Evolutionary conservation across 2,888 invertebrate genomes (phyloP), one percentile per base, ranked within the genome.

Genomic region (Helobdella robusta): DNA sequence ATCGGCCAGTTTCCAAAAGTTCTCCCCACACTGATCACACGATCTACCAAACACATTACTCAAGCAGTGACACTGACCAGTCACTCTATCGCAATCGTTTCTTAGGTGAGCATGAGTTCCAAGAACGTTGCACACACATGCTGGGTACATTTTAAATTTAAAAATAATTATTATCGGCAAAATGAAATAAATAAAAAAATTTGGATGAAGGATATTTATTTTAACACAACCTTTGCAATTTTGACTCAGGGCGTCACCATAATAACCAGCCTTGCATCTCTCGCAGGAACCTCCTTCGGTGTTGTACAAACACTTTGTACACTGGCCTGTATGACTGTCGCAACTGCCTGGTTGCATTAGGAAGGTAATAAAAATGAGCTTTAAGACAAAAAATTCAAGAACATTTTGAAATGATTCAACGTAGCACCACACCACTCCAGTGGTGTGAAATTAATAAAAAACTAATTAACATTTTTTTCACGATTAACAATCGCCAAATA

Each of bases 1-100:
- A 70, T 89, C 87, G 20, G 92, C 93, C 72, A 99, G 89, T 82
- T 91, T 90, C 93, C 93, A 99, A 80, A 94, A 90, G 78, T 93
- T 88, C 67, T 86, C 84, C 46, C 86, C 86, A 79, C 98, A 99
- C 71, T 85, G 82, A 75, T 93, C 91, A 77, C 98, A 99, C 70
- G 86, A 84, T 67, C 85, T 80, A 0, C 98, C 97, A 74, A 87
- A 84, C 0, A 98, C 97, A 78, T 97, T 91, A 6, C 91, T 89
- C 71, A 88, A 84, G 78, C 98, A 99, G 2, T 89, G 89, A 77
- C 98, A 99, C 79, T 97, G 93, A 0, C 98, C 98, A 28, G 84
- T 83, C 50, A 86, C 84, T 75, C 91, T 84, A 71, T 85, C 81
- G 78, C 98, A 98, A 4, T n/a, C 18, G 23, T 50, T 30, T 32